Evolutionary conservation across 2,888 invertebrate species (phyloP), one percentile per base, ranked within the genome.

Genomic region (Dyspetes luteomarginatus): DNA sequence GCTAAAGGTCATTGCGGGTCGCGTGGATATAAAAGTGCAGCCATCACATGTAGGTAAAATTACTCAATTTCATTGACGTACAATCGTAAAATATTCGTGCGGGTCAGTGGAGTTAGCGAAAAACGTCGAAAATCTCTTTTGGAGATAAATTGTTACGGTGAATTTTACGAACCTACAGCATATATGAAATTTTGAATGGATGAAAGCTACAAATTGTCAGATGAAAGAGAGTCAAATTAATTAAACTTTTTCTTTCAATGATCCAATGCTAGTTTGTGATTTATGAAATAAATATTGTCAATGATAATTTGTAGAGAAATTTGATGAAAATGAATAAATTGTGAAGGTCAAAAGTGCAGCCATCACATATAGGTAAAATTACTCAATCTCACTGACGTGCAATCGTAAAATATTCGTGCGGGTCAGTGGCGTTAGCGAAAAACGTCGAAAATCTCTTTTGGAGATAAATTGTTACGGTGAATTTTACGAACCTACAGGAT

Each of bases 401-500:
- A 22, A 5, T 22, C 36, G 22, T 19, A 36, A 67, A 50, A 55
- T 65, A 55, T n/a, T n/a, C 43, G 12, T 55, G 1, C 17, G 48
- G 52, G 26, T 43, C 19, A 52, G 43, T 2, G 30, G 30, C 56
- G 28, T 22, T 9, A 64, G 12, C 19, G 58, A 67, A 67, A 67
- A 74, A 67, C 48, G 36, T 58, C 12, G 56, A 48, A 36, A 48
- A 74, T 65, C 19, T 30, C 58, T 48, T 45, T 48, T 3, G 48
- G 36, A 45, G 30, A 45, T 45, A 58, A 65, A 74, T 36, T 64
- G 19, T 41, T 17, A 56, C 24, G 65, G 58, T 7, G 56, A 65
- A 74, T 67, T 58, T 65, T 48, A 15, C 48, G 65, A 50, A 48
- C 45, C 56, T 67, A 65, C 56, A 7, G 36, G 56, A 56, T 74